Evolutionary conservation across 1,140 invertebrate species (phyloP).

Genomic region (Liolophura sinensis): DNA sequence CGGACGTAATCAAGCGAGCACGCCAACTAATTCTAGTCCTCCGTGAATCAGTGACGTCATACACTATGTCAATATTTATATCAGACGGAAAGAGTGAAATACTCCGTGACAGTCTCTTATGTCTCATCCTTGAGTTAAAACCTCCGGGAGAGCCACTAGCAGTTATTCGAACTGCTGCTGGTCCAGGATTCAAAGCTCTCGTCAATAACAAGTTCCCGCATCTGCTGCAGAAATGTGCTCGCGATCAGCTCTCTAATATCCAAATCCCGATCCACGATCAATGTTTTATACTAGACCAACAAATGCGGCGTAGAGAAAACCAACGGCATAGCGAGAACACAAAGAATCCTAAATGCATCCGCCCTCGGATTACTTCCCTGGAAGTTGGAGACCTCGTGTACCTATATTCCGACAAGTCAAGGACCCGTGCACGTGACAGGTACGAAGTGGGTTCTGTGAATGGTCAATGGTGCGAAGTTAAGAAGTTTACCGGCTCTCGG

Average conservation of each 20-base stretch:
- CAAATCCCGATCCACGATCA: neutral
- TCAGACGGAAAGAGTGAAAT: conserved; percentile 10
- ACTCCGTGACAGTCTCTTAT: neutral
- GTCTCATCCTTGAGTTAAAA: conserved; percentile 1
- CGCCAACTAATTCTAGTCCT: conserved; percentile 19
- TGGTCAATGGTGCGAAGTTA: conserved; percentile 16
- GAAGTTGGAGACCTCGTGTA: conserved; percentile 22
- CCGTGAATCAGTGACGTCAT: conserved; percentile 17
- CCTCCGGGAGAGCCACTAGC: conserved; percentile 16
- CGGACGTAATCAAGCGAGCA: conserved; percentile 17
- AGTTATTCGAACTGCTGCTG: conserved; percentile 10
- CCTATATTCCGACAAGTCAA: conserved; percentile 15
- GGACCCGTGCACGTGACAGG: conserved; percentile 5
- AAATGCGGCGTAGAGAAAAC: conserved; percentile 5
- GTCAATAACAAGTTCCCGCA: conserved; percentile 7
- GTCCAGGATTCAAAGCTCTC: conserved; percentile 10
- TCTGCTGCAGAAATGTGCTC: neutral
- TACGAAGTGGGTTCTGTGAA: conserved; percentile 14
- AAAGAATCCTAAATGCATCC: neutral
- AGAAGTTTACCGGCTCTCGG: conserved; percentile 19
- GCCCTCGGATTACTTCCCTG: neutral
- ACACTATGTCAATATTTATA: conserved; percentile 10
- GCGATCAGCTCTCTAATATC: neutral
- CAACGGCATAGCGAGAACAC: conserved; percentile 16
- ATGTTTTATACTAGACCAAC: conserved; percentile 8